These are phyloP conservation scores for Euglossa dilemma DNA, from an alignment of 1,140 invertebrate genomes.

Conservation along the genomic window DNA sequence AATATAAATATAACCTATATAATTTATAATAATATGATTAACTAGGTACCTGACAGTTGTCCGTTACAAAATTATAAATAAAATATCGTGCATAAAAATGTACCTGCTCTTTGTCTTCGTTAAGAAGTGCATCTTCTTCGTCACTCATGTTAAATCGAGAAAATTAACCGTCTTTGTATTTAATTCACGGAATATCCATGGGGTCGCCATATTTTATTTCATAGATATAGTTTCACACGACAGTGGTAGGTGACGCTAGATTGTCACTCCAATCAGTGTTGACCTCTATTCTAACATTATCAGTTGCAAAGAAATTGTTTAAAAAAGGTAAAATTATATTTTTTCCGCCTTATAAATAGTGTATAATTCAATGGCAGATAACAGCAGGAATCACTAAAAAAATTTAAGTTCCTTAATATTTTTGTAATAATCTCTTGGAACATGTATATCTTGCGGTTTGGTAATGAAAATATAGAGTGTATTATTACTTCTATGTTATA, in stretches of 20 bases:
- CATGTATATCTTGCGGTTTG: no score
- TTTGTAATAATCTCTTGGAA: not conserved
- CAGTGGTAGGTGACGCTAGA: not conserved
- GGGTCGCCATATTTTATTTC: not conserved
- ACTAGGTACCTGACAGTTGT: not conserved
- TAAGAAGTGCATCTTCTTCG: constrained; percentile 55
- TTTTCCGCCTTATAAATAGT: not conserved
- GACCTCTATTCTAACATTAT: not conserved
- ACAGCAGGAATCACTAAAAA: not conserved
- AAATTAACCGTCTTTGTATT: not conserved
- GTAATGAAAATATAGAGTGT: no score
- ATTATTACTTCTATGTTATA: not conserved
- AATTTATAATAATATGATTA: no score
- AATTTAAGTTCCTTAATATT: not conserved
- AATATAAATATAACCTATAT: constrained; percentile 24
- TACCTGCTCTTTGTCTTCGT: constrained; percentile 65
- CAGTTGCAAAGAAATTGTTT: not conserved
- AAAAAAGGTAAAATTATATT: not conserved
- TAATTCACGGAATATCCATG: not conserved
- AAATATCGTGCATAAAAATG: not conserved
- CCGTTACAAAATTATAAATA: not conserved
- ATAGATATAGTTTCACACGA: not conserved
- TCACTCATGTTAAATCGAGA: constrained; percentile 59
- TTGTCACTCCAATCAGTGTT: not conserved
- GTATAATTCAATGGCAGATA: not conserved